Evolutionary conservation across 2,797 vertebrate genomes (phyloP), one percentile per base, ranked within the genome.

Genomic region (Austrolebias charrua): DNA sequence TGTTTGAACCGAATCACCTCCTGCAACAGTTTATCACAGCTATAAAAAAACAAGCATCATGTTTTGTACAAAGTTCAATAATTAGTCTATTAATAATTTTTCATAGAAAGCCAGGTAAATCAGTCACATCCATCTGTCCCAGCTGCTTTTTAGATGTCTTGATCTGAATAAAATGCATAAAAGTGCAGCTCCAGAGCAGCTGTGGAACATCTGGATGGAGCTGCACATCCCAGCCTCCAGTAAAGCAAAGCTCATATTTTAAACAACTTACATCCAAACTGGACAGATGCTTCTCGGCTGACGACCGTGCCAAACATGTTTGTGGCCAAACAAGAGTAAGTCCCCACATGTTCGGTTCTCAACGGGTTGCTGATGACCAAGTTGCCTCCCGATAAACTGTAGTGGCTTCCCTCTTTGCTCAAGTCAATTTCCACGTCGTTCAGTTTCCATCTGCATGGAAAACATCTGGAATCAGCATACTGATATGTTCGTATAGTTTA

Each of bases 201-300:
- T 65, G 53, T 53, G 24, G 56, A 59, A 67, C 63, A 60, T 55
- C 33, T 62, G 53, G 56, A 53, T 38, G 56, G 20, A 55, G 24
- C 47, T 46, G 59, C 67, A 50, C 43, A 49, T 43, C 38, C 42
- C 43, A 20, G 51, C 29, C 18, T 43, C 40, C 64, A 55, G 12
- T 24, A 35, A n/a, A 43, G 1, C 5, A 6, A 31, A 18, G 28
- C 54, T 59, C 29, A 44, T 38, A 49, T 65, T 55, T 15, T 46
- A 16, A 40, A 58, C 50, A 60, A 90, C 98, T 96, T 92, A 99
- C 98, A 96, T 88, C 97, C 97, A 69, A 99, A 98, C 78, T 92
- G 94, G 75, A 99, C 89, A 3, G 87, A 92, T 13, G 95, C 97
- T 79, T 94, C 93, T 11, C 66, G 91, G 86, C 97, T 99, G 89